Evolutionary conservation across 1,140 invertebrate genomes (phyloP).

Genomic region (Formica exsecta): DNA sequence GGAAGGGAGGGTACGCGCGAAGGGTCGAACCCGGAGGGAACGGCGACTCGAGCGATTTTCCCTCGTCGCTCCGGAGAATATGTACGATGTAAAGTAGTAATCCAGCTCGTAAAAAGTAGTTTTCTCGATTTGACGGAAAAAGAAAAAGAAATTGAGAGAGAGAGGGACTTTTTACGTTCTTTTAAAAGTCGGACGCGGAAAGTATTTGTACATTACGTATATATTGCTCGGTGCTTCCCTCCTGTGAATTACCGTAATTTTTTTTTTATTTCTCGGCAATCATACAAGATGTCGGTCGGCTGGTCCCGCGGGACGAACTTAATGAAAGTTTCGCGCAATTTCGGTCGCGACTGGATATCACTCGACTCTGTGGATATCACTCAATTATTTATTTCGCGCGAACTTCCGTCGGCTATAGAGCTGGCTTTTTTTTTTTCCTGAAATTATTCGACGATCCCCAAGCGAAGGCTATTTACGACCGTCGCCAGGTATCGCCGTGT

Average conservation of each 20-base stretch:
- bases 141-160: not conserved
- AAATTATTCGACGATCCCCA: slow-evolving; percentile 56
- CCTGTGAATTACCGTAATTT: not conserved
- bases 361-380: slow-evolving; percentile 34
- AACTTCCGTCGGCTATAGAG: slow-evolving; percentile 18
- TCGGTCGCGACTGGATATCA: slow-evolving; percentile 37
- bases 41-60: slow-evolving; percentile 73
- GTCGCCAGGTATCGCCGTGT: slow-evolving; percentile 15
- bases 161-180: slow-evolving; percentile 15
- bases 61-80: slow-evolving; percentile 75
- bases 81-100: slow-evolving; percentile 69
- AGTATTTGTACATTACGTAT: slow-evolving; percentile 1
- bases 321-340: slow-evolving; percentile 50
- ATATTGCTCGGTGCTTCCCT: slow-evolving; percentile 1
- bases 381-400: slow-evolving; percentile 62
- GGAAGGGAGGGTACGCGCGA: slow-evolving; percentile 73
- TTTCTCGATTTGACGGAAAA: slow-evolving; percentile 43
- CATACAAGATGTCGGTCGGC: slow-evolving; percentile 22
- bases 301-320: slow-evolving; percentile 41
- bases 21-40: slow-evolving; percentile 72
- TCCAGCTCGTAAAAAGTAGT: slow-evolving; percentile 74
- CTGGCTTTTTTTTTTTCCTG: slow-evolving; percentile 53
- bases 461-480: slow-evolving; percentile 52
- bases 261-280: slow-evolving; percentile 34
- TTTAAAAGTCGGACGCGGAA: slow-evolving; percentile 40